Conservation (phyloP, 1,140 invertebrate genomes). For the Piezodorus guildinii region DNA sequence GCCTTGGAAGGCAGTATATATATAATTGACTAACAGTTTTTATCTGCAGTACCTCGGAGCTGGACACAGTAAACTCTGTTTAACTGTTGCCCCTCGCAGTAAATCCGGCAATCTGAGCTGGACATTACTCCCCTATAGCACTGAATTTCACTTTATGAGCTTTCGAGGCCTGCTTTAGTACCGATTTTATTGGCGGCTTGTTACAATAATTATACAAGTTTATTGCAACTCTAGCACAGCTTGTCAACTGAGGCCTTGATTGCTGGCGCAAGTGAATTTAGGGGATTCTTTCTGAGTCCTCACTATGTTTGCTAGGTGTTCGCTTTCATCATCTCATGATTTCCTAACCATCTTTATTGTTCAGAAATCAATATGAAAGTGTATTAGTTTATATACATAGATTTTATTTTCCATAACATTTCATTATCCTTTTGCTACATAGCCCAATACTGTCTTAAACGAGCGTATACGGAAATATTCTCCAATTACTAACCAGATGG, state of each 20-base stretch:
- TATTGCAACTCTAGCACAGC: conserved; percentile 1
- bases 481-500: too few relatives aligned
- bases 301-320: too few relatives aligned
- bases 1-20: too few relatives aligned
- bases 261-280: background rate
- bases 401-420: too few relatives aligned
- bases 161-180: background rate
- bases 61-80: background rate
- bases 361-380: too few relatives aligned
- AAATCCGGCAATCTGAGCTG: conserved; percentile 1
- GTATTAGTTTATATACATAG: too few relatives aligned
- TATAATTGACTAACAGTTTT: conserved; percentile 3
- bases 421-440: too few relatives aligned
- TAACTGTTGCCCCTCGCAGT: background rate
- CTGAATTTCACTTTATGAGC: background rate
- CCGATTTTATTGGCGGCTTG: conserved; percentile 10
- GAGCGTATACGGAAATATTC: too few relatives aligned
- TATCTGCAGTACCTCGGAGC: background rate
- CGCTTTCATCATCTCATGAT: too few relatives aligned
- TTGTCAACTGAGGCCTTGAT: background rate
- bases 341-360: too few relatives aligned
- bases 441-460: too few relatives aligned
- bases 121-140: background rate
- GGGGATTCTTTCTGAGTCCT: background rate
- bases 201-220: conserved; percentile 9